These are phyloP conservation scores for Melieria picta DNA, from an alignment of 2,888 invertebrate genomes.

Conservation along the genomic window DNA sequence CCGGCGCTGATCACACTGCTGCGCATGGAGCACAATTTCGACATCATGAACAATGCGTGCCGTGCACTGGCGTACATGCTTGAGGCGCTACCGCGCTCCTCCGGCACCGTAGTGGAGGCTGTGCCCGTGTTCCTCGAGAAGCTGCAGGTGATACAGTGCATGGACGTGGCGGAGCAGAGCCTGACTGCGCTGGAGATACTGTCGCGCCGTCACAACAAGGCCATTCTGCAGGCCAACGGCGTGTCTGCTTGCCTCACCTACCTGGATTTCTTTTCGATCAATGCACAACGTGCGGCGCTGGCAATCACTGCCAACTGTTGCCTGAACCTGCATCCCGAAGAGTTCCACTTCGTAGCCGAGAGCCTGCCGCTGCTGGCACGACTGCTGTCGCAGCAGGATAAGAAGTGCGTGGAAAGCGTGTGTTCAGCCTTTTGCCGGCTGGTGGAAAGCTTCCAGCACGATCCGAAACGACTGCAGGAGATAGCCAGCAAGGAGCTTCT, in stretches of 20 bases:
- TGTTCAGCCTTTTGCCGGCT: constrained; percentile 96
- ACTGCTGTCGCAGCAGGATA: constrained; percentile 87
- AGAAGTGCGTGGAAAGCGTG: constrained; percentile 97
- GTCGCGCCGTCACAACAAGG: constrained; percentile 94
- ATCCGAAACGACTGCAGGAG: constrained; percentile 89
- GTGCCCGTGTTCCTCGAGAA: constrained; percentile 97
- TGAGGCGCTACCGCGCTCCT: constrained; percentile 96
- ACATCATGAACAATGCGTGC: constrained; percentile 99
- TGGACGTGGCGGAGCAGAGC: constrained; percentile 99
- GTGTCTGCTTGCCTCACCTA: constrained; percentile 96
- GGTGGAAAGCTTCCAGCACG: constrained; percentile 95
- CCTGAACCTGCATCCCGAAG: constrained; percentile 90
- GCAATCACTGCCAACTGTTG: constrained; percentile 98
- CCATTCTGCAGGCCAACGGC: constrained; percentile 93
- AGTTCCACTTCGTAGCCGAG: constrained; percentile 92
- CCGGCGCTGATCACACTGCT: constrained; percentile 92
- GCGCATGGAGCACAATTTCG: constrained; percentile 98
- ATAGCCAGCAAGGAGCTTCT: constrained; percentile 89
- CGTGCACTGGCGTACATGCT: constrained; percentile 99
- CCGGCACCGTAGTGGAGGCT: constrained; percentile 94
- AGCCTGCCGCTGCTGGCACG: constrained; percentile 86
- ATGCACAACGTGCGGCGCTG: constrained; percentile 95
- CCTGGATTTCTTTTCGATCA: constrained; percentile 98
- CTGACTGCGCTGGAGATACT: constrained; percentile 97
- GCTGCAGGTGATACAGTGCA: constrained; percentile 97